Conservation (phyloP, 2,888 invertebrate genomes). For the Nezara viridula region DNA sequence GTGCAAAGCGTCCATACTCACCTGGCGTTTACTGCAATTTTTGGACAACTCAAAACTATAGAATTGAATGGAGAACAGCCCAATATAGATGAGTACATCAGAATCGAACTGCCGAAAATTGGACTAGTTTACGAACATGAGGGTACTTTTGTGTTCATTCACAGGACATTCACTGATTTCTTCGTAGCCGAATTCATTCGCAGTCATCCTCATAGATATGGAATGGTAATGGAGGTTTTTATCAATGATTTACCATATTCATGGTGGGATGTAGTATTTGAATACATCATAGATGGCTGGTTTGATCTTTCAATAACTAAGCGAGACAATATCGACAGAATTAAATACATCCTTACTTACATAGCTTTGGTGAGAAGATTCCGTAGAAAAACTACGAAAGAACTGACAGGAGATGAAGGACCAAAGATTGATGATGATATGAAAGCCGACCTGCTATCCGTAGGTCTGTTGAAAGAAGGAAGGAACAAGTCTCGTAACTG, state of each 20-base stretch:
- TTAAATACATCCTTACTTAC: conserved; percentile 1
- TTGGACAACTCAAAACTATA: background rate
- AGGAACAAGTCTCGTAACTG: background rate
- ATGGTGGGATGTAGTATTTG: background rate
- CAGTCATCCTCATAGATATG: background rate
- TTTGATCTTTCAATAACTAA: background rate
- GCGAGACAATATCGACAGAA: background rate
- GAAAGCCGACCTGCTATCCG: background rate
- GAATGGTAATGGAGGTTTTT: background rate
- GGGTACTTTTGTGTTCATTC: background rate
- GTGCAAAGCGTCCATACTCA: conserved; percentile 28
- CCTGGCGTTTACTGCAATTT: background rate
- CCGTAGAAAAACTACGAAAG: background rate
- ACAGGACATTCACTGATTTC: background rate
- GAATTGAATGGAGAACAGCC: background rate
- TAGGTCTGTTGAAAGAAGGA: background rate
- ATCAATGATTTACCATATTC: background rate
- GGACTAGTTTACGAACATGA: background rate
- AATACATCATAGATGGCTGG: conserved; percentile 10
- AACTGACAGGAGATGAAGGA: conserved; percentile 2
- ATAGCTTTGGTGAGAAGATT: conserved; percentile 12
- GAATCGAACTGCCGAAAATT: conserved; percentile 9
- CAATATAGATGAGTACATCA: background rate
- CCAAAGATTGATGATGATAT: background rate
- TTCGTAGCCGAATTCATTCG: conserved; percentile 10